Evolutionary conservation across 2,888 invertebrate genomes (phyloP).

Genomic region (Perithous albicinctus): DNA sequence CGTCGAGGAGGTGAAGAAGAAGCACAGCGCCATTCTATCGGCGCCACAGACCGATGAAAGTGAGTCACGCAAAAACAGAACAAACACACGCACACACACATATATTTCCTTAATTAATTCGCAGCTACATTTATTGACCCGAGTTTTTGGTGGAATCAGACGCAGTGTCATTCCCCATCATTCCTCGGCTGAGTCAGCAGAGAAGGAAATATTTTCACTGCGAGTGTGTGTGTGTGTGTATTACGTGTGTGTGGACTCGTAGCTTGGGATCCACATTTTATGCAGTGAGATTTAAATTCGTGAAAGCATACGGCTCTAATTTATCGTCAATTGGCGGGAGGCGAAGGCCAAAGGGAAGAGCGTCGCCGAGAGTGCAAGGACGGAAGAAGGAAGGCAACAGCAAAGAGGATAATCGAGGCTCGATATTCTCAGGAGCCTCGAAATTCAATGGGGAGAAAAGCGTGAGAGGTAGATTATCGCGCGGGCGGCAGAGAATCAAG

Average conservation of each 20-base stretch:
- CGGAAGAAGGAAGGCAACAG: constrained; percentile 12
- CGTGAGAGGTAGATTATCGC: constrained; percentile 27
- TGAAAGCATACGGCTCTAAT: background rate
- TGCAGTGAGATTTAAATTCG: constrained; percentile 8
- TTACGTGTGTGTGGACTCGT: too few relatives aligned
- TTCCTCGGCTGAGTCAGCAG: too few relatives aligned
- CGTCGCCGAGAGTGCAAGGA: background rate
- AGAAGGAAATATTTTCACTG: background rate
- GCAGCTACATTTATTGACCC: background rate
- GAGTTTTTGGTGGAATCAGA: background rate
- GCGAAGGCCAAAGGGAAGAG: background rate
- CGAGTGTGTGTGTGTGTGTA: too few relatives aligned
- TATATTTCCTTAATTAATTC: constrained; percentile 9
- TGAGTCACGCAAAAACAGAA: constrained; percentile 86
- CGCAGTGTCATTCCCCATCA: background rate
- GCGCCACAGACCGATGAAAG: constrained; percentile 99
- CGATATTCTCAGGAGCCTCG: constrained; percentile 57
- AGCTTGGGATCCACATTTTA: background rate
- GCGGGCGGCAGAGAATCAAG: constrained; percentile 13
- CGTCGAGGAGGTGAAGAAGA: constrained; percentile 99
- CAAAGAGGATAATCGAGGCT: constrained; percentile 65
- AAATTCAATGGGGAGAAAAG: constrained; percentile 50
- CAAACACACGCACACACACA: constrained; percentile 3
- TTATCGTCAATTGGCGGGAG: constrained; percentile 2
- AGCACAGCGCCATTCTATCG: constrained; percentile 99